Conservation (phyloP, 2,113 vertebrate species). For the Brienomyrus brachyistius region DNA sequence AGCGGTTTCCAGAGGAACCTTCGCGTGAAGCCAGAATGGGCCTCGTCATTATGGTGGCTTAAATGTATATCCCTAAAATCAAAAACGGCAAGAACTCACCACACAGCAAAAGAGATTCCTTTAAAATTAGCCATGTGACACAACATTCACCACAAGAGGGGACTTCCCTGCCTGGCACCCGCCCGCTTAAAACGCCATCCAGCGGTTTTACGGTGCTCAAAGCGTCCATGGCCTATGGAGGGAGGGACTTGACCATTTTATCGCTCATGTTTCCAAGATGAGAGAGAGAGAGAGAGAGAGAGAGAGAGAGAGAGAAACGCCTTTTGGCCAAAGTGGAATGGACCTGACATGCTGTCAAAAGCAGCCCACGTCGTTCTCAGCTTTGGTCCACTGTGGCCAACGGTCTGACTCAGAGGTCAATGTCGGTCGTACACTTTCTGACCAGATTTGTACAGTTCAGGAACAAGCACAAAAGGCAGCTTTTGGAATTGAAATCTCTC, state of each 20-base stretch:
- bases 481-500: not conserved
- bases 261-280: not conserved
- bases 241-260: not conserved
- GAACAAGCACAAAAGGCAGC: not conserved
- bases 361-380: not conserved
- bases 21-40: slow-evolving; percentile 39
- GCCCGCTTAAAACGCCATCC: not conserved
- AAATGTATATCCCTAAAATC: slow-evolving; percentile 47
- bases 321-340: not conserved
- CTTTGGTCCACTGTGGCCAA: not conserved
- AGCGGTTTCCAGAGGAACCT: slow-evolving; percentile 29
- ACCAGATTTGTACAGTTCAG: not conserved
- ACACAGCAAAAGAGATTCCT: not conserved
- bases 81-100: slow-evolving; percentile 19
- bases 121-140: slow-evolving; percentile 6
- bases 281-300: not conserved
- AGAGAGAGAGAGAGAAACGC: not conserved
- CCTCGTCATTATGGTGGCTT: slow-evolving; percentile 41
- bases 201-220: not conserved
- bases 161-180: not conserved
- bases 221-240: not conserved
- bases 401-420: not conserved
- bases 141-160: not conserved
- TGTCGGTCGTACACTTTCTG: not conserved
- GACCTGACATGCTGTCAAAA: not conserved